Base-by-base conservation (phyloP, 2,113 vertebrate genomes). In the Bombycilla garrulus region DNA sequence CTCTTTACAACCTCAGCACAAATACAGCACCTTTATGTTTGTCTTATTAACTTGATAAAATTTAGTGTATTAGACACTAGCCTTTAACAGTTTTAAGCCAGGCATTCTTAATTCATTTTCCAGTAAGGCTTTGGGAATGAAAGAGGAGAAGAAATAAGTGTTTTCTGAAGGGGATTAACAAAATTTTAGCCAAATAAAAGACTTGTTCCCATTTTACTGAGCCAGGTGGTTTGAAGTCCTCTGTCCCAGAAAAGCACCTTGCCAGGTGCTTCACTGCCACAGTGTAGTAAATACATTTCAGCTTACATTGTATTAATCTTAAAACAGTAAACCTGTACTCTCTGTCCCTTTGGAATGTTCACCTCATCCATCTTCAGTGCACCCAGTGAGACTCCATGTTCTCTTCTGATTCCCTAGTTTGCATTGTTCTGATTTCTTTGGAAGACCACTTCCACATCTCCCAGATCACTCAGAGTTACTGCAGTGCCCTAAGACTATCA, bases 31-130 rank as follows among this genome's bases (percentile, higher is more conserved):
- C 38, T 80, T 81, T 58, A 56, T 18, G 77, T 82, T 96, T 86
- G 22, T 90, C 96, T 94, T 86, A 92, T 74, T 95, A 92, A 86
- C 21, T 79, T 87, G 60, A 56, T 96, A 93, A 96, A 95, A 96
- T 24, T 92, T 94, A 91, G 71, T 81, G 56, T 61, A 25, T 44
- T 91, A 25, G 60, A 67, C 90, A 92, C 90, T 53, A 79, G 36
- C 70, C 9, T 89, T 64, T 12, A 72, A 71, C 5, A 10, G 40
- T 57, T 93, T 94, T 66, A 92, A 84, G 58, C 58, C 47, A 40
- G 79, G 6, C 11, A 72, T 71, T 85, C n/a, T 57, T 82, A 48
- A 70, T 83, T 92, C 6, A 64, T 38, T 91, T 71, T 47, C 26
- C 31, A 48, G 11, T 31, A 83, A 51, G 26, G 38, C 11, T 48